phyloP scores from a whole-genome alignment of 1,140 invertebrate species.

The Drosophila ambigua region DNA sequence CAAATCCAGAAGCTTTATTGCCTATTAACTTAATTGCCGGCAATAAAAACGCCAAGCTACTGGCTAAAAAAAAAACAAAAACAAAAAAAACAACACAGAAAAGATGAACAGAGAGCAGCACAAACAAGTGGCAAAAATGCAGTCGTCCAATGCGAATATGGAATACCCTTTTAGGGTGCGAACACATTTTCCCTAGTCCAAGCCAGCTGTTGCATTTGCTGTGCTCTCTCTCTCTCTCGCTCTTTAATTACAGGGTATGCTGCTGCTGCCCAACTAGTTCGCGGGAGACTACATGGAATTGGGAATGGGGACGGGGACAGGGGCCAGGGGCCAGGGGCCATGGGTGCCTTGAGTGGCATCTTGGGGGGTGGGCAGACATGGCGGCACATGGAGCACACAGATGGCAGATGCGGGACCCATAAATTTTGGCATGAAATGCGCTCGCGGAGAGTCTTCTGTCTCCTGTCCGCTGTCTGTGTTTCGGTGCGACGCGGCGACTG shows the following conservation, averaged over 20 bases:
- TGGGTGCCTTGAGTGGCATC: slow-evolving; percentile 5
- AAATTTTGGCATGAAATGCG: slow-evolving; percentile 54
- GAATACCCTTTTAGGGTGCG: too few species aligned
- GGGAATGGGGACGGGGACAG: neutral
- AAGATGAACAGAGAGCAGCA: slow-evolving; percentile 9
- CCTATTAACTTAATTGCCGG: slow-evolving; percentile 73
- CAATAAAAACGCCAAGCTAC: slow-evolving; percentile 63
- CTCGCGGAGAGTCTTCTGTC: slow-evolving; percentile 14
- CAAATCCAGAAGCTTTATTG: slow-evolving; percentile 69
- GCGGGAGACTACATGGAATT: slow-evolving; percentile 5
- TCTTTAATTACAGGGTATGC: too few species aligned
- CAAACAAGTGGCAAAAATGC: neutral
- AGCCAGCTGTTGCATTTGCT: too few species aligned
- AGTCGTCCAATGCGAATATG: too few species aligned
- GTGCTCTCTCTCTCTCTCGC: too few species aligned
- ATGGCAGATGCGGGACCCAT: slow-evolving; percentile 37
- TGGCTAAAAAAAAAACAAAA: slow-evolving; percentile 27
- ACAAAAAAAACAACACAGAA: slow-evolving; percentile 7
- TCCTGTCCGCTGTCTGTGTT: neutral
- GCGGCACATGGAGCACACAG: slow-evolving; percentile 12
- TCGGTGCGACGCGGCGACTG: neutral
- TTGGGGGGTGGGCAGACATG: neutral
- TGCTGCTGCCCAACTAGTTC: slow-evolving; percentile 43
- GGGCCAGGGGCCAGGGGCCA: slow-evolving; percentile 2
- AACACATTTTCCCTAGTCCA: too few species aligned